Conservation (phyloP, 2,113 vertebrate genomes). For the Conger conger region DNA sequence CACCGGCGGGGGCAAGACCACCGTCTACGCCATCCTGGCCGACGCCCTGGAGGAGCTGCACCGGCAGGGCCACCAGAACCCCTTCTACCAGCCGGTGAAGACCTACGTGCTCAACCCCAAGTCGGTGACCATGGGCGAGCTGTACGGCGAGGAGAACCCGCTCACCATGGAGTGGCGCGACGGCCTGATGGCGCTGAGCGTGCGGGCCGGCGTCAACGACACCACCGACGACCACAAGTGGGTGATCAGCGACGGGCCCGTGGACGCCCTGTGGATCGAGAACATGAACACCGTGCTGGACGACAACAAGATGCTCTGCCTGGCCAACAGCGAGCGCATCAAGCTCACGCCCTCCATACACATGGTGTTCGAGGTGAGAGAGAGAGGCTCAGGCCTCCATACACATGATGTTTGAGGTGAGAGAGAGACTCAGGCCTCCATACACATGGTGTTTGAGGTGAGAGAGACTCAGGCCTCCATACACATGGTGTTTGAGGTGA, state of each 20-base stretch:
- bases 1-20: slow-evolving; percentile 83
- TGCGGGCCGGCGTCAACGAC: slow-evolving; percentile 75
- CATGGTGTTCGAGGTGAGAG: slow-evolving; percentile 84
- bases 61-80: slow-evolving; percentile 54
- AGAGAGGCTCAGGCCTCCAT: slow-evolving; percentile 64
- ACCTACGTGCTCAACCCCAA: slow-evolving; percentile 83
- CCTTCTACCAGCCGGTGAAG: slow-evolving; percentile 78
- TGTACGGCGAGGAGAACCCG: slow-evolving; percentile 82
- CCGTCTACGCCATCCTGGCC: slow-evolving; percentile 75
- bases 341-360: slow-evolving; percentile 82
- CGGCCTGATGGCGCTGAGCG: slow-evolving; percentile 83
- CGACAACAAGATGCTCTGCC: slow-evolving; percentile 88
- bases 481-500: slow-evolving; percentile 88
- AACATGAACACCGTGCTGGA: slow-evolving; percentile 90
- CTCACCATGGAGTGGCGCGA: slow-evolving; percentile 85
- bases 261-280: slow-evolving; percentile 90
- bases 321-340: slow-evolving; percentile 86
- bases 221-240: slow-evolving; percentile 79
- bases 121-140: slow-evolving; percentile 86
- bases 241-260: slow-evolving; percentile 84
- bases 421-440: slow-evolving; percentile 55
- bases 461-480: slow-evolving; percentile 62
- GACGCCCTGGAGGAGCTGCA: slow-evolving; percentile 71
- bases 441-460: slow-evolving; percentile 90
- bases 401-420: slow-evolving; percentile 88